Conservation (phyloP, 1,140 invertebrate genomes). For the Drosophila guanche region DNA sequence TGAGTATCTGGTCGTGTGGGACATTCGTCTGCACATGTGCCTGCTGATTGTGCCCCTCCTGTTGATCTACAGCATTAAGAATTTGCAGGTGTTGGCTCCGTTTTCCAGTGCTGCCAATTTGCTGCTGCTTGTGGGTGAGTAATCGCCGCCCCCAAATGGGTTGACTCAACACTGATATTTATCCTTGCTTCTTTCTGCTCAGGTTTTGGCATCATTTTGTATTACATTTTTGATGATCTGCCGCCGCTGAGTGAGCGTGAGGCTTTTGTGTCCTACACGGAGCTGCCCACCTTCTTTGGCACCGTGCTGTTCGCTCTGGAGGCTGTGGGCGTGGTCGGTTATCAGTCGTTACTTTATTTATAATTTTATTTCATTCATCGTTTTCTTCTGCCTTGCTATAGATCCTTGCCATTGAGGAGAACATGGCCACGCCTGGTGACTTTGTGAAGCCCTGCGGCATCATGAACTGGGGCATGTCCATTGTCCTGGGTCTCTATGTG, state of each 20-base stretch:
- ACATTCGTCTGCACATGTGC: conserved; percentile 79
- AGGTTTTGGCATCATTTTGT: conserved; percentile 88
- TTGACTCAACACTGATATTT: background rate
- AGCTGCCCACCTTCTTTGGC: conserved; percentile 91
- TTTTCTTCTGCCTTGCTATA: conserved; percentile 70
- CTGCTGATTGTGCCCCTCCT: conserved; percentile 88
- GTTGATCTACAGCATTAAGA: conserved; percentile 89
- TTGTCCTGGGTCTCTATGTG: conserved; percentile 90
- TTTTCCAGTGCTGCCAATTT: conserved; percentile 92
- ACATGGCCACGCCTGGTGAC: conserved; percentile 91
- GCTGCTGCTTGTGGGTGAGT: conserved; percentile 87
- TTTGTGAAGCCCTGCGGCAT: conserved; percentile 90
- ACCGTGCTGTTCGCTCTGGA: conserved; percentile 95
- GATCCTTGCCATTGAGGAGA: conserved; percentile 93
- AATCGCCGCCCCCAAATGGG: no score
- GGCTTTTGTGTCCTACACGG: conserved; percentile 85
- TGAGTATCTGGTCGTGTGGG: conserved; percentile 81
- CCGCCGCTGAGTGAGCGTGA: conserved; percentile 86
- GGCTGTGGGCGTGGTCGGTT: conserved; percentile 93
- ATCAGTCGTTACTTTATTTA: background rate
- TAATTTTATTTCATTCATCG: background rate
- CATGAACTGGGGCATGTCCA: conserved; percentile 90
- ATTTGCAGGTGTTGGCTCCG: conserved; percentile 91
- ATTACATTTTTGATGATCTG: conserved; percentile 87
- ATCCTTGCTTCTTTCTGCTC: background rate